These are phyloP conservation scores for Melanotaenia trifasciata DNA, from an alignment of 2,797 vertebrate genomes.

Conservation along the genomic window DNA sequence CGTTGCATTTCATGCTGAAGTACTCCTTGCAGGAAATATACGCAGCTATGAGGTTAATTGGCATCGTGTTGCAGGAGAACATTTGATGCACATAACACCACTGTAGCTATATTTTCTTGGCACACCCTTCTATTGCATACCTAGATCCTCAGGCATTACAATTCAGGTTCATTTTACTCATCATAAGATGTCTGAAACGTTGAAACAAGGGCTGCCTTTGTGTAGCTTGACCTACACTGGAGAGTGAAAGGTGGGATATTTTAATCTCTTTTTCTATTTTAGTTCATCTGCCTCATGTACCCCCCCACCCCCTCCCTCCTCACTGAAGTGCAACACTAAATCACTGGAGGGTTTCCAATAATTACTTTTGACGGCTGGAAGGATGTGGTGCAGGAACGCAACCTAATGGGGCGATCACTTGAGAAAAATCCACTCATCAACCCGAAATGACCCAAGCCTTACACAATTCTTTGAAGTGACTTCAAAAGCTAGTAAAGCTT, in stretches of 20 bases:
- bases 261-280: background rate
- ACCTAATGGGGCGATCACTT: conserved; percentile 6
- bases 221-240: background rate
- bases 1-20: background rate
- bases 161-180: background rate
- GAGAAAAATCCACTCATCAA: conserved; percentile 14
- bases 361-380: conserved; percentile 11
- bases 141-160: background rate
- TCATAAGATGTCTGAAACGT: background rate
- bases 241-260: background rate
- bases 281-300: background rate
- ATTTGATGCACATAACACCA: background rate
- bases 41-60: background rate
- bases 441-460: conserved; percentile 21
- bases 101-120: background rate
- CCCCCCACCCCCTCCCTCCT: background rate
- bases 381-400: background rate
- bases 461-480: conserved; percentile 44
- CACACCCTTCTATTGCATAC: background rate
- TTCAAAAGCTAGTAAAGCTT: conserved; percentile 41
- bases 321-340: background rate
- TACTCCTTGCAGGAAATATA: background rate
- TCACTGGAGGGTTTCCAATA: background rate
- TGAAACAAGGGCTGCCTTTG: background rate
- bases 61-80: background rate